phyloP scores from a whole-genome alignment of 2,113 vertebrate species.

The Garra rufa region DNA sequence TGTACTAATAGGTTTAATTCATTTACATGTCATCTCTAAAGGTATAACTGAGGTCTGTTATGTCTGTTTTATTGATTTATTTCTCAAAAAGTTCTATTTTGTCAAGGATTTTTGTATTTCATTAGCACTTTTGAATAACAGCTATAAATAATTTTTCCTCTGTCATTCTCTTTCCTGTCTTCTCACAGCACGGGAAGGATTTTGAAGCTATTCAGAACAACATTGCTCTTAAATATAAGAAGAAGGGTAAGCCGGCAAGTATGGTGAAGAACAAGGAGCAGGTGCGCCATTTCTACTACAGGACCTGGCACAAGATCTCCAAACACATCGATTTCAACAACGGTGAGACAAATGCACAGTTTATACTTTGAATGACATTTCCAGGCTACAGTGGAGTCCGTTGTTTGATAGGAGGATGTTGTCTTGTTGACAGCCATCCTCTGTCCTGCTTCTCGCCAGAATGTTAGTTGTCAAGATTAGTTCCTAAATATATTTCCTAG shows the following conservation, averaged over 20 bases:
- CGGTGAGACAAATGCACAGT: conserved; percentile 76
- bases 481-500: background rate
- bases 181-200: conserved; percentile 91
- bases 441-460: background rate
- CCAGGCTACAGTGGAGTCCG: background rate
- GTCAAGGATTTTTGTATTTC: conserved; percentile 68
- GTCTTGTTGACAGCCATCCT: background rate
- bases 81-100: background rate
- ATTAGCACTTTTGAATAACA: conserved; percentile 80
- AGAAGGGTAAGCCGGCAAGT: conserved; percentile 95
- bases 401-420: background rate
- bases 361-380: background rate
- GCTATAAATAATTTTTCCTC: conserved; percentile 75
- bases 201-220: conserved; percentile 99
- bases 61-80: background rate
- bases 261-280: conserved; percentile 99
- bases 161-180: background rate
- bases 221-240: conserved; percentile 96
- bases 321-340: conserved; percentile 98
- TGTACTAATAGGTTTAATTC: background rate
- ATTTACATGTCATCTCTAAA: background rate
- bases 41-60: background rate
- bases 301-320: conserved; percentile 99
- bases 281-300: conserved; percentile 98
- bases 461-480: background rate